Evolutionary conservation across 2,797 vertebrate species (phyloP), one percentile per base, ranked within the genome.

Genomic region (Pampus argenteus): DNA sequence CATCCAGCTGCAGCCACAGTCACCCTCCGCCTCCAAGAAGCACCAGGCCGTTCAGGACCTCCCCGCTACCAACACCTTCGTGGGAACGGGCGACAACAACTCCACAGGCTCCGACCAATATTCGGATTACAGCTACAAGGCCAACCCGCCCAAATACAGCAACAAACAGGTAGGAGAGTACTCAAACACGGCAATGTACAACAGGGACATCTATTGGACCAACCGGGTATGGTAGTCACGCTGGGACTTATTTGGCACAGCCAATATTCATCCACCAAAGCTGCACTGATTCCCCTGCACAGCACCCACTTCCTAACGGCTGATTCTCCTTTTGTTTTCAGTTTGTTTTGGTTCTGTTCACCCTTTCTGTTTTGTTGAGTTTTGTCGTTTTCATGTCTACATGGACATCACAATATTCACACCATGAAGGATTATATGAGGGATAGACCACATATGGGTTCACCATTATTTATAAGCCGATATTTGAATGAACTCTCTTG

Each of bases 71-170:
- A 99, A 99, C 93, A 99, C 98, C 75, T 99, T 99, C 64, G 98
- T 99, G 90, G 98, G 98, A 79, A 99, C 97, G 0, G 97, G 97
- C 64, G 98, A 99, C 95, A 99, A 96, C 95, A 98, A 96, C 89
- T 99, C 98, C 5, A 98, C 97, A 0, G 97, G 98, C 88, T 99
- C 98, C 2, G 98, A 99, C 95, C 98, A 99, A 94, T 99, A 98
- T 94, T 99, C 97, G 92, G 97, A 99, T 97, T 99, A 98, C 97
- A 98, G 97, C 97, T 99, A 98, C 96, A 98, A 98, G 94, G 96
- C 97, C 94, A 99, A 98, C 86, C 96, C 97, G 79, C 97, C 97
- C 90, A 99, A 99, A 97, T 99, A 98, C 95, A 97, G 94, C 97
- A 97, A 93, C 96, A 99, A 99, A 97, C 98, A 99, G 98, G 98